Evolutionary conservation across 2,113 vertebrate species (phyloP), one percentile per base, ranked within the genome.

Genomic region (Ceratotherium simum): DNA sequence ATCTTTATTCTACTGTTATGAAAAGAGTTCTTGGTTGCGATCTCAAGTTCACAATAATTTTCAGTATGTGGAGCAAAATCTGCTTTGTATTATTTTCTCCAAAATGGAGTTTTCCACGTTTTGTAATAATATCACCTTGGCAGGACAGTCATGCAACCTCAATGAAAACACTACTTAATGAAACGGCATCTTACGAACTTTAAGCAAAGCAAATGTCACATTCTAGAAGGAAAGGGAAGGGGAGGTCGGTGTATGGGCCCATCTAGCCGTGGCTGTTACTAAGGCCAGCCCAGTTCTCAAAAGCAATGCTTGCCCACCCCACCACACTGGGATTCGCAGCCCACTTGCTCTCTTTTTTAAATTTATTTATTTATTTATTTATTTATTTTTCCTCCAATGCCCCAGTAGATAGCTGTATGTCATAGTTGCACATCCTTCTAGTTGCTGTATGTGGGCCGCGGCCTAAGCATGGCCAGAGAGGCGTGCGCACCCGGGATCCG

Each of bases 21-120:
- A 86, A 36, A 86, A 90, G 62, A 73, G n/a, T 33, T 42, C 7
- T 17, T 29, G 36, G 58, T 76, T 76, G 42, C 83, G 73, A 79
- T 72, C 33, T 79, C 65, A 39, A 39, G 73, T 82, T 69, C 51
- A 83, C 31, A 56, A 33, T 87, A 39, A 20, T 56, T 73, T 67
- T 83, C 9, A 48, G 29, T 60, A 67, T 54, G 48, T 10, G 56
- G n/a, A 36, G 33, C 12, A 82, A 84, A 94, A 89, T 82, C 79
- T 72, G 54, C 12, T 95, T 81, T 78, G 16, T 12, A 70, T 95
- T 93, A 85, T 69, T 90, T 92, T 96, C 75, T 92, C 58, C 51
- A 69, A 56, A 87, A 69, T n/a, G 48, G 85, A 69, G 42, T 70
- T 84, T 51, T 80, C 36, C 33, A 78, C 8, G 10, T 90, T 94